Conservation (phyloP, 1,140 invertebrate species). For the Dinoponera quadriceps region DNA sequence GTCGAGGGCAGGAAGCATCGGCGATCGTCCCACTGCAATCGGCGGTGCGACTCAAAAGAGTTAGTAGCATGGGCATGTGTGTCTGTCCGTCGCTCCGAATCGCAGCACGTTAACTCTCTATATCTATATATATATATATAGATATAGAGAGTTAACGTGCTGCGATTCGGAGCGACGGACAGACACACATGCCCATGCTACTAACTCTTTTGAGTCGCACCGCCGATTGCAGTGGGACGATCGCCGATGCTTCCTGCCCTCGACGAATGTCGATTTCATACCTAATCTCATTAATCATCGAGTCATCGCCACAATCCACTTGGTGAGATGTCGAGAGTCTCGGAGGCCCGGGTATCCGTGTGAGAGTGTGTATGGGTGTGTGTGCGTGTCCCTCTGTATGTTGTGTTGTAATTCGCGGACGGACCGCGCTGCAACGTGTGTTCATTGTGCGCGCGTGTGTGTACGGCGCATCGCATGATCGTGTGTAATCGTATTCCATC, state of each 20-base stretch:
- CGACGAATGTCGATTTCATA: slow-evolving; percentile 69
- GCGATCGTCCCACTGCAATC: too few species aligned
- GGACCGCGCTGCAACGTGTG: neutral
- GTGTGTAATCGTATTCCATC: neutral
- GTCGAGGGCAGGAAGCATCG: too few species aligned
- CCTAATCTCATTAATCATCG: slow-evolving; percentile 72
- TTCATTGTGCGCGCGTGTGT: too few species aligned
- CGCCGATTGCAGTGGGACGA: slow-evolving; percentile 64
- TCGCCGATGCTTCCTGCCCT: slow-evolving; percentile 67
- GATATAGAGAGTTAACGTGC: slow-evolving; percentile 54
- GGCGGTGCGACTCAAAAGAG: too few species aligned
- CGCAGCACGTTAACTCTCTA: too few species aligned
- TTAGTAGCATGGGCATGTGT: slow-evolving; percentile 9
- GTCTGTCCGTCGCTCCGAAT: too few species aligned
- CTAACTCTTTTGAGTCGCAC: slow-evolving; percentile 75
- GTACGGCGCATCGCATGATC: neutral
- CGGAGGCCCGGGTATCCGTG: slow-evolving; percentile 39
- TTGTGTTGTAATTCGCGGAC: slow-evolving; percentile 43
- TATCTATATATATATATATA: slow-evolving; percentile 21
- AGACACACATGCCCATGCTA: slow-evolving; percentile 83
- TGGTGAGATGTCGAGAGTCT: slow-evolving; percentile 43
- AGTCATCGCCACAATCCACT: slow-evolving; percentile 66
- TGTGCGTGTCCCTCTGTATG: slow-evolving; percentile 16
- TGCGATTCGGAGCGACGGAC: slow-evolving; percentile 73
- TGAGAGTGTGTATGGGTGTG: slow-evolving; percentile 11